Percentiles rank a stretch among this genome's conserved stretches.
phyloP scores from a whole-genome alignment of 2,797 vertebrate species.

The Poecilia wingei region DNA sequence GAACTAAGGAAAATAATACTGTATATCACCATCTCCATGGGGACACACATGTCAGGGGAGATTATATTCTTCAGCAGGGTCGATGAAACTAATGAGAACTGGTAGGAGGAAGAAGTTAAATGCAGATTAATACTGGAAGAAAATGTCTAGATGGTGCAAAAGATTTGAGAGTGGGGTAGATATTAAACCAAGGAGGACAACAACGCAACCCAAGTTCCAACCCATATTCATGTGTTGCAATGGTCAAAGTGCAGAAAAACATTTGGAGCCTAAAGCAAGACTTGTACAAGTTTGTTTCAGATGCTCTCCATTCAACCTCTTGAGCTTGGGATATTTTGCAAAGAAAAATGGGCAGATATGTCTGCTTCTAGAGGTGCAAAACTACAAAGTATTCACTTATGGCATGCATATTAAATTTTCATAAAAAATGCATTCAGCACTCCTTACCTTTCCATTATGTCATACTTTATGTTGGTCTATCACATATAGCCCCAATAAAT shows the following conservation, averaged over 20 bases:
- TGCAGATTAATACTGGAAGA: not conserved
- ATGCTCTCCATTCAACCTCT: not conserved
- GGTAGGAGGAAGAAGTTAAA: not conserved
- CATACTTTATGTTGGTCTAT: not conserved
- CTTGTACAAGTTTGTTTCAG: no score
- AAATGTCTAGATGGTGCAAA: not conserved
- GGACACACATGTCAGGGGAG: not conserved
- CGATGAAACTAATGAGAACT: not conserved
- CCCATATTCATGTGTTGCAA: not conserved
- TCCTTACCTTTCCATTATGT: not conserved
- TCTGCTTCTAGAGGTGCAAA: not conserved
- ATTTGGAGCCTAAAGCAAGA: not conserved
- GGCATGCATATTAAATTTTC: not conserved
- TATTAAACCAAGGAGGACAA: not conserved
- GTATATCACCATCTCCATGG: not conserved
- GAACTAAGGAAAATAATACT: not conserved
- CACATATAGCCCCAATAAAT: not conserved
- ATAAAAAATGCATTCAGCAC: not conserved
- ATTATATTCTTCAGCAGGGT: not conserved
- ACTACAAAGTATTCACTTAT: not conserved
- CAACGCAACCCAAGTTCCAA: not conserved
- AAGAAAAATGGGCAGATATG: not conserved
- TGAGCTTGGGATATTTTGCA: not conserved
- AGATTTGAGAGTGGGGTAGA: not conserved
- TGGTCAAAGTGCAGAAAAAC: not conserved